Conservation (phyloP, 2,113 vertebrate species). For the Tachysurus fulvidraco region DNA sequence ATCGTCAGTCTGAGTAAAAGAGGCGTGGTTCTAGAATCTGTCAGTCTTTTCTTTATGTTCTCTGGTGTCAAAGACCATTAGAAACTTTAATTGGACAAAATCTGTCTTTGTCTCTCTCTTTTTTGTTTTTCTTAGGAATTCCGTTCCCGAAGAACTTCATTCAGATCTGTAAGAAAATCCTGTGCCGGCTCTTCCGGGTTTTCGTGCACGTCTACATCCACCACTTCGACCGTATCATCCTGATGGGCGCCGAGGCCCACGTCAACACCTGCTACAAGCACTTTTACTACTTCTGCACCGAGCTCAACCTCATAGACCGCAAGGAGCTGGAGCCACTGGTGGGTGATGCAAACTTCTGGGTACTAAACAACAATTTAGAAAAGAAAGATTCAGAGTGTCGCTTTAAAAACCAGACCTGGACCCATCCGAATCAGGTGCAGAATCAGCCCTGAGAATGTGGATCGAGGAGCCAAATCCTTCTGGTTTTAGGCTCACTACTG, state of each 20-base stretch:
- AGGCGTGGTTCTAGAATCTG: background rate
- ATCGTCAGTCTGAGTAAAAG: background rate
- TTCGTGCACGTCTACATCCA: conserved; percentile 88
- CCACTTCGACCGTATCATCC: conserved; percentile 83
- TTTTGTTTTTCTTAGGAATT: conserved; percentile 67
- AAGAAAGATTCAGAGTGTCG: background rate
- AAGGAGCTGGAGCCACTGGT: conserved; percentile 88
- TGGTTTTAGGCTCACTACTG: background rate
- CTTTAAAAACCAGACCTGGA: background rate
- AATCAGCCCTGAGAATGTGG: no score
- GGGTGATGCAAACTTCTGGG: conserved; percentile 54
- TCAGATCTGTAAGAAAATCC: conserved; percentile 87
- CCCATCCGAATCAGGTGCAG: background rate
- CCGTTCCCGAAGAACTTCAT: conserved; percentile 88
- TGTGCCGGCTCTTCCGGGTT: conserved; percentile 83
- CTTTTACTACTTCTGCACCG: conserved; percentile 87
- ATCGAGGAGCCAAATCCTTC: background rate
- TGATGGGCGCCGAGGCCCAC: conserved; percentile 84
- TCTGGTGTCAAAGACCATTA: no score
- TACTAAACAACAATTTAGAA: background rate
- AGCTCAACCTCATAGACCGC: conserved; percentile 84
- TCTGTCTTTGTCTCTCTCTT: background rate
- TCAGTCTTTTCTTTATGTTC: background rate
- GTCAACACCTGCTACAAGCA: conserved; percentile 90
- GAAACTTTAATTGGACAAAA: background rate